These are phyloP conservation scores for honey bee (Apis mellifera) DNA, from an alignment of 1,140 invertebrate genomes.

Conservation along the genomic window DNA sequence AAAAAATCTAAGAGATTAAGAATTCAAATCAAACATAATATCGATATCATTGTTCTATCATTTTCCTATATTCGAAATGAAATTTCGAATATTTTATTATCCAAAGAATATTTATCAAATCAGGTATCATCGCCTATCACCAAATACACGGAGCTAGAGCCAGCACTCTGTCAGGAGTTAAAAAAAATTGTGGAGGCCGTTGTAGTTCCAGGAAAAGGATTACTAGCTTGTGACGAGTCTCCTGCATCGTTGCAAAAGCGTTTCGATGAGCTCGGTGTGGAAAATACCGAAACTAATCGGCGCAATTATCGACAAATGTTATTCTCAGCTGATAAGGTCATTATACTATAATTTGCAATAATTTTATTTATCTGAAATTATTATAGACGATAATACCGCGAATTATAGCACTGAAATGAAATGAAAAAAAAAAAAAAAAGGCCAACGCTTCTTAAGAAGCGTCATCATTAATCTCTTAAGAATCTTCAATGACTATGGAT, in stretches of 20 bases:
- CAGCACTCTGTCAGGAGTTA: conserved; percentile 94
- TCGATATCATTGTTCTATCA: background rate
- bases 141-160: conserved; percentile 84
- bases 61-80: too few species aligned
- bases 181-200: conserved; percentile 93
- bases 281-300: conserved; percentile 94
- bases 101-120: background rate
- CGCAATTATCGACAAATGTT: conserved; percentile 92
- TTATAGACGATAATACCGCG: background rate
- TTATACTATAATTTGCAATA: background rate
- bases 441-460: background rate
- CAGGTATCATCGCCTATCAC: conserved; percentile 44
- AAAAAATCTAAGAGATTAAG: background rate
- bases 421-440: background rate
- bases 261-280: conserved; percentile 88
- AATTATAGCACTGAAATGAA: background rate
- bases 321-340: conserved; percentile 91
- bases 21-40: background rate
- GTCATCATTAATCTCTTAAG: background rate
- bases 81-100: background rate
- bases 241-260: conserved; percentile 93
- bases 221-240: conserved; percentile 94
- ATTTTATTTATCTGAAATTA: background rate
- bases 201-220: conserved; percentile 94
- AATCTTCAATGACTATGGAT: background rate